Evolutionary conservation across 2,888 invertebrate species (phyloP), one percentile per base, ranked within the genome.

Genomic region (Congeria kusceri): DNA sequence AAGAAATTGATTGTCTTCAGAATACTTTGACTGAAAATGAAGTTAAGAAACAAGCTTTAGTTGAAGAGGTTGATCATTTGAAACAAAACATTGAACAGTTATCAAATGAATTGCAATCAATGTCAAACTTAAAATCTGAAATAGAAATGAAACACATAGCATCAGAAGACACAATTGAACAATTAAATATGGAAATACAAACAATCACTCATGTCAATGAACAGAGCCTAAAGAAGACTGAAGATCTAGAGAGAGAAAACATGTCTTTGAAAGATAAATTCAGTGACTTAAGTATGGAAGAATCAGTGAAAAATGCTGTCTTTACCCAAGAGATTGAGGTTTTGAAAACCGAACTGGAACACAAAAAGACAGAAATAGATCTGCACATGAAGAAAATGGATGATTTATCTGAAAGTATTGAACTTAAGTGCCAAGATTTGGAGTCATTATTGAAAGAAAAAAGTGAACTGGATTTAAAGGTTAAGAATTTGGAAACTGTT

Each of bases 1-100:
- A 66, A 59, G 49, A 62, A 39, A 58, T 62, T 72, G n/a, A 63
- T 44, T 47, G 64, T 71, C 56, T 27, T 28, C 57, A 27, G 25
- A 70, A 56, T 32, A 56, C 62, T 46, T 5, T 73, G 32, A 57
- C 58, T 20, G 61, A 11, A n/a, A 58, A 53, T 29, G 32, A 64
- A 44, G 29, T 47, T 57, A 56, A 66, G 57, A 32, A 58, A 18
- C 65, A 66, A 44, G 25, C n/a, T 13, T 32, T 70, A 27, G 23
- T 15, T 11, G 27, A 25, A 28, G 56, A 70, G 56, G 25, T 56
- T 25, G 47, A 65, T 9, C 59, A 74, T 44, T 39, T 63, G 27
- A 68, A 59, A 28, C 28, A 56, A 25, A 20, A 32, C 18, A 13
- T 65, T 7, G 68, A 69, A n/a, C 32, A n/a, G n/a, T 53, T 13